Evolutionary conservation across 2,113 vertebrate species (phyloP).

Genomic region (Coreoperca whiteheadi): DNA sequence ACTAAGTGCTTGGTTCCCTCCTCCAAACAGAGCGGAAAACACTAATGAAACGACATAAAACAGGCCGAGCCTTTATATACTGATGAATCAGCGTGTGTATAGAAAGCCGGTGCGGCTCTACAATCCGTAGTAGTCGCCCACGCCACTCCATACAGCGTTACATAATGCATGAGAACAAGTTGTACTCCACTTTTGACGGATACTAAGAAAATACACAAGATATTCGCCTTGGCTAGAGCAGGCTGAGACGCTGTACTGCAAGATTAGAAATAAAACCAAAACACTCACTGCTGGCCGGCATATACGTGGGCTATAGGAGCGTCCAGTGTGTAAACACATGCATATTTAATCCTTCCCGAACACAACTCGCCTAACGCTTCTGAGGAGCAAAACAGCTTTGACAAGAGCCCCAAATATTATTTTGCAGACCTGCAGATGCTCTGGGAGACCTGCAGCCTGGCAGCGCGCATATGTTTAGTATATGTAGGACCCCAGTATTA

Average conservation of each 20-base stretch:
- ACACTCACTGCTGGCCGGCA: background rate
- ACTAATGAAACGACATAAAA: slow-evolving; percentile 29
- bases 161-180: slow-evolving; percentile 82
- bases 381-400: background rate
- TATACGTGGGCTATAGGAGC: background rate
- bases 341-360: slow-evolving; percentile 60
- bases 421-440: slow-evolving; percentile 21
- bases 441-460: slow-evolving; percentile 10
- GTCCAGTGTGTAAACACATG: slow-evolving; percentile 47
- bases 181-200: slow-evolving; percentile 71
- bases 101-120: slow-evolving; percentile 58
- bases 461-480: slow-evolving; percentile 23
- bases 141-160: slow-evolving; percentile 69
- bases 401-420: slow-evolving; percentile 15
- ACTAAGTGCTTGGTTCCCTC: slow-evolving; percentile 16
- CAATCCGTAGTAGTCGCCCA: slow-evolving; percentile 78
- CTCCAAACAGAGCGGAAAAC: slow-evolving; percentile 43
- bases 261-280: background rate
- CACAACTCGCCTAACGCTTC: background rate
- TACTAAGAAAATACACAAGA: slow-evolving; percentile 5
- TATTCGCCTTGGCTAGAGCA: background rate
- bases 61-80: slow-evolving; percentile 6
- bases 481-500: slow-evolving; percentile 10
- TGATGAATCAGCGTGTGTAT: slow-evolving; percentile 53
- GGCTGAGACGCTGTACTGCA: background rate